Percentiles rank a stretch among this genome's conserved stretches.
Conservation (phyloP, 2,888 invertebrate species). For the Erebia ligea region DNA sequence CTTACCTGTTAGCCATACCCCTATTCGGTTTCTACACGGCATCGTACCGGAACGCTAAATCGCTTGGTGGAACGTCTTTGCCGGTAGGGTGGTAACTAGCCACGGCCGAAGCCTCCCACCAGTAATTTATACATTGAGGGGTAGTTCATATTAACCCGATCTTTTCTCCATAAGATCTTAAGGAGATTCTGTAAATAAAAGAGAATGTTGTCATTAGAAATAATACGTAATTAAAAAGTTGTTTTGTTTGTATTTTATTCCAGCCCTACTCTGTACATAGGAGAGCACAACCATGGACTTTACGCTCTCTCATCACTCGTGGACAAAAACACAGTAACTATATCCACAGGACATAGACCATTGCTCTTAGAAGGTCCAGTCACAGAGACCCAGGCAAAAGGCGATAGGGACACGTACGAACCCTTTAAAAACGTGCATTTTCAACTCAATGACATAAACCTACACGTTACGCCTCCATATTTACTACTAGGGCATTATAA, state of each 20-base stretch:
- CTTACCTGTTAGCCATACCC: too few relatives aligned
- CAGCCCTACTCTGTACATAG: conserved; percentile 96
- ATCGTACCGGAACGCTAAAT: too few relatives aligned
- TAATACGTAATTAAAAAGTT: neutral
- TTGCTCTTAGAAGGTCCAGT: conserved; percentile 89
- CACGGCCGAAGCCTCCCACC: too few relatives aligned
- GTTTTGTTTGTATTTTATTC: conserved; percentile 43
- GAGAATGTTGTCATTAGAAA: neutral
- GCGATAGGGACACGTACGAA: conserved; percentile 67
- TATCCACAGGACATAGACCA: conserved; percentile 87
- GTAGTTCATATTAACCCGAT: too few relatives aligned
- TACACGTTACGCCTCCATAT: conserved; percentile 73
- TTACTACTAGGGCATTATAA: conserved; percentile 87
- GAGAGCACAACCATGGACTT: conserved; percentile 91
- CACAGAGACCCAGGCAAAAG: conserved; percentile 51
- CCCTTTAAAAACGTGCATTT: conserved; percentile 78
- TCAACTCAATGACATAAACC: conserved; percentile 68
- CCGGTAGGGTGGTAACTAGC: too few relatives aligned
- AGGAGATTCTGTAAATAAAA: neutral
- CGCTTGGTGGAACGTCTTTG: too few relatives aligned
- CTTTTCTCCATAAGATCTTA: too few relatives aligned
- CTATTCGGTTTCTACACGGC: too few relatives aligned
- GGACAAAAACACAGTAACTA: conserved; percentile 94
- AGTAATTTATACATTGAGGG: too few relatives aligned
- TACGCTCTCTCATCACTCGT: conserved; percentile 97